Percentiles rank a stretch among this genome's conserved stretches.
Conservation (phyloP, 2,888 invertebrate species). For the Tholera decimalis region DNA sequence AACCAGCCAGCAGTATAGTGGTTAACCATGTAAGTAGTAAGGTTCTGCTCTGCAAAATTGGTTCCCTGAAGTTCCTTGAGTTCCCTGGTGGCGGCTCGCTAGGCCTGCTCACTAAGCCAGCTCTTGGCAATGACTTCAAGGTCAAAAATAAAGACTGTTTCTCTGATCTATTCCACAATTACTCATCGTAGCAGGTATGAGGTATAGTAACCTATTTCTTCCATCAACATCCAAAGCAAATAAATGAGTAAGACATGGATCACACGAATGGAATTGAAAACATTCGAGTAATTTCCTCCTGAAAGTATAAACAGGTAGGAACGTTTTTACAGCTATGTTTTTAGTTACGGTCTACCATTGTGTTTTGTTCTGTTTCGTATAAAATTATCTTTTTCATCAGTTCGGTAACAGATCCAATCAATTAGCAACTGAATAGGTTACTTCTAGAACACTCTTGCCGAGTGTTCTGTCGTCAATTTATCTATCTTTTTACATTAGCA, state of each 20-base stretch:
- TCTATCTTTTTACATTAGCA: no score
- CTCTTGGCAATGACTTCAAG: neutral
- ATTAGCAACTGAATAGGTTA: conserved; percentile 4
- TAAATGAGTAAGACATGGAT: conserved; percentile 5
- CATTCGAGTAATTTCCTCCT: conserved; percentile 20
- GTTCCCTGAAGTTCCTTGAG: no score
- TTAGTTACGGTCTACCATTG: conserved; percentile 17
- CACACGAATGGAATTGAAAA: conserved; percentile 21
- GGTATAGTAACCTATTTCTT: neutral
- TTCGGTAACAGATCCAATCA: conserved; percentile 25
- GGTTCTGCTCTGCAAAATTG: no score
- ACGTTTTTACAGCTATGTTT: conserved; percentile 22
- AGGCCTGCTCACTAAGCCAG: neutral
- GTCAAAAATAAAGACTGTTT: neutral
- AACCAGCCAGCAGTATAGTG: no score
- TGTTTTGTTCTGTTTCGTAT: conserved; percentile 40
- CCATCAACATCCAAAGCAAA: neutral
- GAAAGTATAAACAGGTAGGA: conserved; percentile 12
- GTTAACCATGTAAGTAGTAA: no score
- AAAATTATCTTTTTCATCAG: conserved; percentile 20
- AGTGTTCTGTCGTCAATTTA: neutral
- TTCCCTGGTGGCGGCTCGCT: no score
- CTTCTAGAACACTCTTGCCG: no score
- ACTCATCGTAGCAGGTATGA: neutral
- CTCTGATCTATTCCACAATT: neutral